These are phyloP conservation scores for Tanytarsus gracilentus DNA, from an alignment of 2,888 invertebrate genomes.

Conservation along the genomic window DNA sequence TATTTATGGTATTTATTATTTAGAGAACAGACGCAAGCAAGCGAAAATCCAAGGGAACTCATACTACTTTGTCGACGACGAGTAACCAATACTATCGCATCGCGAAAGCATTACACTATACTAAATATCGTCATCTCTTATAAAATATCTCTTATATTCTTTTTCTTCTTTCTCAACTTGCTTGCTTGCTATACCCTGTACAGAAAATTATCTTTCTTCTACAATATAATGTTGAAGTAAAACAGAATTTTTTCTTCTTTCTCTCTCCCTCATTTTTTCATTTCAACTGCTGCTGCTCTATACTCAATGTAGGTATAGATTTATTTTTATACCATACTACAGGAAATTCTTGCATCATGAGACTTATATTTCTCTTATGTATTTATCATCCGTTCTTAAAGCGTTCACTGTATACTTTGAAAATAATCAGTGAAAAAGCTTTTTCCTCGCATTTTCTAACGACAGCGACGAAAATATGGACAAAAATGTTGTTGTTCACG, in stretches of 20 bases:
- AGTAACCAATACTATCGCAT: conserved; percentile 15
- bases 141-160: conserved; percentile 28
- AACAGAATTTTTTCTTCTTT: conserved; percentile 19
- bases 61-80: conserved; percentile 12
- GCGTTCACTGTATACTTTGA: not conserved
- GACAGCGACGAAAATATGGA: too few relatives aligned
- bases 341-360: conserved; percentile 12
- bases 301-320: conserved; percentile 24
- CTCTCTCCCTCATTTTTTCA: too few relatives aligned
- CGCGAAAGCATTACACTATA: conserved; percentile 19
- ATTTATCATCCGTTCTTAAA: too few relatives aligned
- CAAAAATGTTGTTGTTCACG: too few relatives aligned
- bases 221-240: conserved; percentile 5
- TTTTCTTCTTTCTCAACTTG: conserved; percentile 25
- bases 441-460: conserved; percentile 1
- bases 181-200: conserved; percentile 17
- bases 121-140: conserved; percentile 29
- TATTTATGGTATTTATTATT: conserved; percentile 29
- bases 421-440: conserved; percentile 15
- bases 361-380: too few relatives aligned
- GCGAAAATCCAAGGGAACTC: conserved; percentile 29
- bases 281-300: not conserved
- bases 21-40: conserved; percentile 29
- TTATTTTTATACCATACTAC: conserved; percentile 29
- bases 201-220: conserved; percentile 24